Percentiles rank a stretch among this genome's conserved stretches.
These are phyloP conservation scores for Nymphalis polychloros DNA, from an alignment of 2,888 invertebrate species.

Conservation along the genomic window DNA sequence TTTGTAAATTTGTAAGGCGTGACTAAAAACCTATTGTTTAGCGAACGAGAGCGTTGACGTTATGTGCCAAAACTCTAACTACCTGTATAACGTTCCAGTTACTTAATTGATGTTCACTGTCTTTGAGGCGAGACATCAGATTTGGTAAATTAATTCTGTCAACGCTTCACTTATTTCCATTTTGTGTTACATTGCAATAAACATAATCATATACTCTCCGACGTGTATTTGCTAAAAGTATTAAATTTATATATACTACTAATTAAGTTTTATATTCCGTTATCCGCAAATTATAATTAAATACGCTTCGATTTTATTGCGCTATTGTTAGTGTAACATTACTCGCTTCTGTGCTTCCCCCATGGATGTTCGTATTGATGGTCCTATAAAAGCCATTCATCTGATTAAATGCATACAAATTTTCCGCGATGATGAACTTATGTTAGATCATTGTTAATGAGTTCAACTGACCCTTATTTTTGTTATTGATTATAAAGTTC, in stretches of 20 bases:
- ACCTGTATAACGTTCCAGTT: slow-evolving; percentile 29
- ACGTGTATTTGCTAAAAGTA: no score
- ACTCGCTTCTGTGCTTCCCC: slow-evolving; percentile 13
- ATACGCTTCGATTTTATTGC: neutral
- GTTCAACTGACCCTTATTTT: neutral
- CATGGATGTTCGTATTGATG: slow-evolving; percentile 7
- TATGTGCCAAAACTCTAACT: slow-evolving; percentile 37
- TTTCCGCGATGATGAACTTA: slow-evolving; percentile 1
- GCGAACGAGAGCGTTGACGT: slow-evolving; percentile 36
- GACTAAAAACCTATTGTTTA: slow-evolving; percentile 50
- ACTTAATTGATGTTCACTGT: slow-evolving; percentile 24
- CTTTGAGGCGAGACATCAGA: neutral
- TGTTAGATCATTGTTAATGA: neutral
- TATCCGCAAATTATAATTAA: slow-evolving; percentile 2
- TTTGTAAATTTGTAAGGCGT: slow-evolving; percentile 48
- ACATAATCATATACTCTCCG: no score
- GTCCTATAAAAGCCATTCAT: slow-evolving; percentile 25
- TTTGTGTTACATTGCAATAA: neutral
- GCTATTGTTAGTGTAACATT: neutral
- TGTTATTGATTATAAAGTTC: no score
- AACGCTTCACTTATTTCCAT: neutral
- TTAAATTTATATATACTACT: neutral
- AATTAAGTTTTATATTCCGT: neutral
- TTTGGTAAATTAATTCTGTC: neutral
- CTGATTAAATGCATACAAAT: slow-evolving; percentile 24